phyloP scores from a whole-genome alignment of 2,797 vertebrate species.

The Lagocephalus sceleratus region DNA sequence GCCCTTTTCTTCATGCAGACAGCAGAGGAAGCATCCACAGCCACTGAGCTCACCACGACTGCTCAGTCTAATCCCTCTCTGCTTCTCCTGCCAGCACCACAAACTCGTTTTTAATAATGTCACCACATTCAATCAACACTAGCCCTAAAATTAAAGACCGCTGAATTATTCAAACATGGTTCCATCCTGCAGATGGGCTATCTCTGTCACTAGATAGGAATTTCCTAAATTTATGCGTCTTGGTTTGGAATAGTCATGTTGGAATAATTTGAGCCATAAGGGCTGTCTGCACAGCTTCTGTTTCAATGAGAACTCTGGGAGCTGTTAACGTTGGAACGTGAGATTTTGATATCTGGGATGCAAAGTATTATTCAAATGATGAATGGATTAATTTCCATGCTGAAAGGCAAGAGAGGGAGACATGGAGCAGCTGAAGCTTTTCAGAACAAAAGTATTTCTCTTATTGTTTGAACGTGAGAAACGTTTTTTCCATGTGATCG shows the following conservation, averaged over 20 bases:
- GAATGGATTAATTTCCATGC: conserved; percentile 73
- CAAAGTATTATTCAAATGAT: conserved; percentile 80
- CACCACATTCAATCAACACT: conserved; percentile 69
- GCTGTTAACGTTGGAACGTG: conserved; percentile 62
- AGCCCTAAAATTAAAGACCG: conserved; percentile 59
- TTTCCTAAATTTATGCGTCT: conserved; percentile 75
- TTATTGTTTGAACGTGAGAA: conserved; percentile 9
- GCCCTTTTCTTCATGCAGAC: conserved; percentile 51
- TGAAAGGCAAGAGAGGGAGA: conserved; percentile 48
- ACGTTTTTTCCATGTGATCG: conserved; percentile 10
- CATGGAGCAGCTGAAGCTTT: conserved; percentile 32
- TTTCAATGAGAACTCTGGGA: conserved; percentile 67
- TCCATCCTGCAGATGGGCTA: conserved; percentile 52
- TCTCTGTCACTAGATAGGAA: conserved; percentile 72
- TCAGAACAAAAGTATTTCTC: not conserved
- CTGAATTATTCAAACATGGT: conserved; percentile 61
- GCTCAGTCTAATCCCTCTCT: conserved; percentile 47
- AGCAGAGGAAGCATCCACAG: conserved; percentile 50
- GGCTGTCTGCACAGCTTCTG: conserved; percentile 68
- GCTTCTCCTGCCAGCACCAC: conserved; percentile 39
- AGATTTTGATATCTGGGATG: conserved; percentile 74
- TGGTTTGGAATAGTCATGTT: conserved; percentile 69
- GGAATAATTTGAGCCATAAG: conserved; percentile 74
- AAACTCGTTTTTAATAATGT: conserved; percentile 47
- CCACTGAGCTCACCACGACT: conserved; percentile 42